These are phyloP conservation scores for Pemphigus obesinymphae DNA, from an alignment of 1,140 invertebrate genomes.

Conservation along the genomic window DNA sequence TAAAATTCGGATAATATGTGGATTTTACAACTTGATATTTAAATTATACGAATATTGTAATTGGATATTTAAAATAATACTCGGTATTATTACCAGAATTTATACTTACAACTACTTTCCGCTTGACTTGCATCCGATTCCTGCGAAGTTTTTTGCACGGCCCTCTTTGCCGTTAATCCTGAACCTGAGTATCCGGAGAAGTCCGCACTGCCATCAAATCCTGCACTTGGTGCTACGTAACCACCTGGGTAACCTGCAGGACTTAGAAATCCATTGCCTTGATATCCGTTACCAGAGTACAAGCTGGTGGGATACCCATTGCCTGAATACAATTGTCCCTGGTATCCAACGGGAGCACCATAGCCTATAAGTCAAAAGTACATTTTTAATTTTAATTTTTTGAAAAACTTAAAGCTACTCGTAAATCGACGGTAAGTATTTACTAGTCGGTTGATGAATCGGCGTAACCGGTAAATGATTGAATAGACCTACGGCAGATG, in stretches of 20 bases:
- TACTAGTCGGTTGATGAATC: background rate
- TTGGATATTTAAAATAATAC: background rate
- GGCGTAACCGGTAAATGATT: background rate
- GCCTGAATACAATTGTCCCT: background rate
- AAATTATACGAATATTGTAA: too few species aligned
- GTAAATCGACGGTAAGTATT: background rate
- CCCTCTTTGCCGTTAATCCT: background rate
- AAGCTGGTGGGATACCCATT: background rate
- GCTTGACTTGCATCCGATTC: background rate
- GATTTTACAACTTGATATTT: too few species aligned
- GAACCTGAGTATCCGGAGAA: background rate
- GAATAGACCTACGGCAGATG: background rate
- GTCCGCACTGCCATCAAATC: background rate
- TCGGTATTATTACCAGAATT: background rate
- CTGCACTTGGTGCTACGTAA: background rate
- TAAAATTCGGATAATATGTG: too few species aligned
- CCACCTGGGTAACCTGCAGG: background rate
- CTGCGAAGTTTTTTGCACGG: background rate
- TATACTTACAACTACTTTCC: conserved; percentile 10
- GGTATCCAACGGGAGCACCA: background rate
- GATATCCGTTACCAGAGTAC: background rate
- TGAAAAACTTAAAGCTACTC: background rate
- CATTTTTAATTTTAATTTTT: background rate
- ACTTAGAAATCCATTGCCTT: background rate
- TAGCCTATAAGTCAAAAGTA: background rate